phyloP scores from a whole-genome alignment of 2,113 vertebrate species.

The Ailurus styani region DNA sequence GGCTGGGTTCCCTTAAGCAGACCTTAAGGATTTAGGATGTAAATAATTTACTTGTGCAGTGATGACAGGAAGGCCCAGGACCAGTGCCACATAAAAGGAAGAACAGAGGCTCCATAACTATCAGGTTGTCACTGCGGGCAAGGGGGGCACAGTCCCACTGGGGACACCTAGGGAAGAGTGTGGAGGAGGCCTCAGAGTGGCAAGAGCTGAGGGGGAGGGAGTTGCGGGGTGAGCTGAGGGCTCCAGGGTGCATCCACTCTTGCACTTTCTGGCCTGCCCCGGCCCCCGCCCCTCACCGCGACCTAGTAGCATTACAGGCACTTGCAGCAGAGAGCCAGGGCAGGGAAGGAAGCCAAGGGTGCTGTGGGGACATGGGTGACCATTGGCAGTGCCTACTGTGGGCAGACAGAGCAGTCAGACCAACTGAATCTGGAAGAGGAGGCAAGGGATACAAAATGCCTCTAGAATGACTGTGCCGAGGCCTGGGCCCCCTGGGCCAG shows the following conservation, averaged over 20 bases:
- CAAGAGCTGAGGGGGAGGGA: too few relatives aligned
- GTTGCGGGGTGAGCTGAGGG: too few relatives aligned
- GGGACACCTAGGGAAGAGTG: fast-evolving
- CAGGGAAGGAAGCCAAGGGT: background rate
- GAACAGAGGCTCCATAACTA: background rate
- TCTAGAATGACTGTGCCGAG: background rate
- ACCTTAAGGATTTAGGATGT: background rate
- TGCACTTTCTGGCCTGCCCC: background rate
- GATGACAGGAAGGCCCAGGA: background rate
- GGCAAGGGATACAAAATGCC: background rate
- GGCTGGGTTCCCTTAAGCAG: background rate
- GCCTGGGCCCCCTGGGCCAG: background rate
- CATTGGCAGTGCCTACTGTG: background rate
- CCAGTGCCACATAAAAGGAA: background rate
- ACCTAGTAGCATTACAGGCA: too few relatives aligned
- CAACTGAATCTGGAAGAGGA: background rate
- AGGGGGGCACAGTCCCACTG: background rate
- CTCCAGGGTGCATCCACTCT: background rate
- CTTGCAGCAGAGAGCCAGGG: background rate
- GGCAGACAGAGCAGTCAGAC: background rate
- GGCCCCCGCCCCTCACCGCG: background rate
- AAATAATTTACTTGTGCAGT: background rate
- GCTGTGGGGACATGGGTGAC: background rate
- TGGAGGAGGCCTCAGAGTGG: background rate
- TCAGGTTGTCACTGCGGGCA: background rate